Evolutionary conservation across 2,888 invertebrate species (phyloP).

Genomic region (Lepidocyrtinus sp.): DNA sequence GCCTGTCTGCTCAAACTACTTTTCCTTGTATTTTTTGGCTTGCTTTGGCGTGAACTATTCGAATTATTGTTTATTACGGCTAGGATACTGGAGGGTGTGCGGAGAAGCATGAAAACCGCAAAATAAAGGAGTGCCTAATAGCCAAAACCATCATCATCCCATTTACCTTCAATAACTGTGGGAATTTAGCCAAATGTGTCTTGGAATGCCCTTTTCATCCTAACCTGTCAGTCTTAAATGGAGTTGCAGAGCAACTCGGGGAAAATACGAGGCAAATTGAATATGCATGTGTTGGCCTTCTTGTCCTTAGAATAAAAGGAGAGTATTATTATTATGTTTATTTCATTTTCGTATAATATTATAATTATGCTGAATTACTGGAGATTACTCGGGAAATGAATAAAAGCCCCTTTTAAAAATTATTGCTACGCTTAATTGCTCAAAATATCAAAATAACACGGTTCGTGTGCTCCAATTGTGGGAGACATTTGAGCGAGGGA

Average conservation of each 20-base stretch:
- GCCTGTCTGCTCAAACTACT: neutral
- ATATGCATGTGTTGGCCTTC: neutral
- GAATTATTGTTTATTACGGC: neutral
- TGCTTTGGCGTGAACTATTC: constrained; percentile 17
- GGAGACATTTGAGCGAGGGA: neutral
- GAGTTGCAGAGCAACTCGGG: neutral
- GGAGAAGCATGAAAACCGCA: constrained; percentile 53
- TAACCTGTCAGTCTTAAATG: constrained; percentile 41
- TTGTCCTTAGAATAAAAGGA: neutral
- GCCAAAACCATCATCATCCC: constrained; percentile 69
- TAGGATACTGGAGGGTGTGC: constrained; percentile 15
- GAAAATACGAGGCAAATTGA: neutral
- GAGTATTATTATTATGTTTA: neutral
- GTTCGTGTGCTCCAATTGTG: neutral
- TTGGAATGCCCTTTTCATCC: constrained; percentile 64
- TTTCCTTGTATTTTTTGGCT: constrained; percentile 11
- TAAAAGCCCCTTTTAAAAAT: neutral
- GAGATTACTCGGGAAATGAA: neutral
- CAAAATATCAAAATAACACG: neutral
- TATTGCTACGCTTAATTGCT: neutral
- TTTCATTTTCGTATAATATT: neutral
- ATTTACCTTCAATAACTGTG: constrained; percentile 70
- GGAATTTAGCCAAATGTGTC: constrained; percentile 69
- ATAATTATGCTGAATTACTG: neutral
- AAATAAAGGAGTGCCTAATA: constrained; percentile 63